Conservation (phyloP, 1,140 invertebrate species). For the Drosophila fuyamai region DNA sequence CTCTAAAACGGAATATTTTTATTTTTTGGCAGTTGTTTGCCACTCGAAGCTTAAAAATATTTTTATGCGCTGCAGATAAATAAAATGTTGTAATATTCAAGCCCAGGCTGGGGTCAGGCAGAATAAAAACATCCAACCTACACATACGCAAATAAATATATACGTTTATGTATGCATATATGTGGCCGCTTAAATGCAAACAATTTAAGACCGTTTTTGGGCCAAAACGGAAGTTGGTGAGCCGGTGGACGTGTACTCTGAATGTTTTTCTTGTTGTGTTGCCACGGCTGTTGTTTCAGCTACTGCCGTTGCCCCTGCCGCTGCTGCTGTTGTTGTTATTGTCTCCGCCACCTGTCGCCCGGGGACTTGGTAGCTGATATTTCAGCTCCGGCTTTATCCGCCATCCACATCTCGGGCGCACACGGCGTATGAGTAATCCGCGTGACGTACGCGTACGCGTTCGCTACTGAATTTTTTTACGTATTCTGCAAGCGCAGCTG, state of each 20-base stretch:
- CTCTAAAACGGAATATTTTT: constrained; percentile 17
- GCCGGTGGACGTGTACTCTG: constrained; percentile 17
- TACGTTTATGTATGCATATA: background rate
- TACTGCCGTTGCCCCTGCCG: constrained; percentile 15
- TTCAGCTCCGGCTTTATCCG: constrained; percentile 50
- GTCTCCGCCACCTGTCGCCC: constrained; percentile 69
- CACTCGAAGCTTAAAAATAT: constrained; percentile 34
- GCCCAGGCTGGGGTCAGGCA: constrained; percentile 20
- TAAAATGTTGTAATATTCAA: constrained; percentile 38
- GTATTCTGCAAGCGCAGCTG: constrained; percentile 53
- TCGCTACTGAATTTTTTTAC: constrained; percentile 7
- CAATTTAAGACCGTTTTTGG: constrained; percentile 44
- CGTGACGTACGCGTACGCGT: constrained; percentile 36
- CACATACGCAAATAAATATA: constrained; percentile 2
- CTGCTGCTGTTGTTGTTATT: constrained; percentile 27
- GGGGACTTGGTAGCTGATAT: constrained; percentile 65
- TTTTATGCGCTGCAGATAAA: constrained; percentile 64
- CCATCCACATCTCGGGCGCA: constrained; percentile 24
- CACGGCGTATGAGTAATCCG: constrained; percentile 59
- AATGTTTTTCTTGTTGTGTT: constrained; percentile 36
- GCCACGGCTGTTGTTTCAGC: constrained; percentile 23
- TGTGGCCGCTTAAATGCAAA: constrained; percentile 55
- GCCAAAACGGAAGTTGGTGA: constrained; percentile 31
- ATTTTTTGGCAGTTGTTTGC: constrained; percentile 24
- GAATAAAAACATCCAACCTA: constrained; percentile 32